Evolutionary conservation across 1,140 invertebrate genomes (phyloP), one percentile per base, ranked within the genome.

Genomic region (Neoseiulus cucumeris): DNA sequence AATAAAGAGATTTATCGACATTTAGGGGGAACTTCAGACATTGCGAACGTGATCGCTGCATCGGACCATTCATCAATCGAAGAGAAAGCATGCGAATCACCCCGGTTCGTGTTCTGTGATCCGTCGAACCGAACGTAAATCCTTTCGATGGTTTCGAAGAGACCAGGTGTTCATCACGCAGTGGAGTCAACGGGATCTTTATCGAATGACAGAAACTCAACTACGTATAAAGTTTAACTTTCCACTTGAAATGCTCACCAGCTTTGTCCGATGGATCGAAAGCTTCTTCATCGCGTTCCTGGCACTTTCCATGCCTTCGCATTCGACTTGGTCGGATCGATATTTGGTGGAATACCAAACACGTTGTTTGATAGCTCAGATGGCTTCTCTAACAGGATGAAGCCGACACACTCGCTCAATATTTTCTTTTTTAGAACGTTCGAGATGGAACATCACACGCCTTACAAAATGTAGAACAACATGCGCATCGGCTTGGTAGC

Each of bases 211-310:
- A 44, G 42, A 44, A n/a, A 44, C n/a, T 12, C 42, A 44, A 12
- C 12, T n/a, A 14, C n/a, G 42, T 14, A 12, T 44, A n/a, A 12
- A n/a, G 12, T n/a, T n/a, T n/a, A 44, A 14, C 12, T n/a, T 4
- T 47, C 5, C 28, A 6, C 7, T 47, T 47, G 45, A 20, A 47
- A 47, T 28, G 18, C 18, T 47, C 18, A 47, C 45, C 45, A 20
- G 17, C 45, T 20, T 47, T 4, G 45, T 6, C 28, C 45, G 45
- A 28, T 47, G 45, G 45, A 47, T 47, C 18, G 45, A 47, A 7
- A 47, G 45, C 14, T 47, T 47, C 45, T 47, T 47, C 45, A 47
- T 47, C 18, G 45, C 45, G 45, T 47, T 47, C 45, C 18, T 47
- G 5, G 45, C 45, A 28, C 28, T 47, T 47, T 47, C 45, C 45